Evolutionary conservation across 2,113 vertebrate species (phyloP), one percentile per base, ranked within the genome.

Genomic region (Cavia aperea): DNA sequence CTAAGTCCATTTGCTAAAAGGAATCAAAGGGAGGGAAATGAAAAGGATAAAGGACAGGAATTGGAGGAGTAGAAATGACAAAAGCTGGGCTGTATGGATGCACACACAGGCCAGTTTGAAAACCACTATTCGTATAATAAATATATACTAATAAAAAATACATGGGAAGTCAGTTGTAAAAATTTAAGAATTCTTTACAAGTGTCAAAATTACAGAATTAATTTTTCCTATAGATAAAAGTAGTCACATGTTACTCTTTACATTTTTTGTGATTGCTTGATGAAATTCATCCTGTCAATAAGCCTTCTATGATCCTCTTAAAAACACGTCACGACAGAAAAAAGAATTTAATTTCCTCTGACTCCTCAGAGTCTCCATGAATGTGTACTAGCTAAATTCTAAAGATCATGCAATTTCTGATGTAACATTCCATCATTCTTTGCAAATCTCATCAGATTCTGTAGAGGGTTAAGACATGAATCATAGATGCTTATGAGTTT

Each of bases 291-390:
- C 93, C 92, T 73, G 26, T 36, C 73, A 88, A 19, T 5, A 54
- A n/a, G 24, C 7, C 19, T 96, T 88, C 84, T 92, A 26, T 73
- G 91, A 49, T 78, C 16, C 77, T 87, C 49, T 88, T 81, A 92
- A 94, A 95, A 89, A 82, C 4, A 24, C 11, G 51, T 18, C 26
- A 23, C 72, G 18, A 36, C 62, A 73, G 63, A 73, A 26, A 89
- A 88, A 93, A 68, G 87, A 79, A 10, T 33, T 91, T 91, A 89
- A 87, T 84, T 86, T 93, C 23, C 33, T 43, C 1, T 63, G 51
- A 46, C 12, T 24, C n/a, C 33, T 89, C n/a, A 49, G 49, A 91
- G 39, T 62, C 23, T 94, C 39, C 66, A 77, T 91, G 18, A 68
- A 13, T 8, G 13, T 15, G 26, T 62, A 65, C 13, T 81, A 84